Evolutionary conservation across 2,888 invertebrate species (phyloP), one percentile per base, ranked within the genome.

Genomic region (Chalcosyrphus nemorum): DNA sequence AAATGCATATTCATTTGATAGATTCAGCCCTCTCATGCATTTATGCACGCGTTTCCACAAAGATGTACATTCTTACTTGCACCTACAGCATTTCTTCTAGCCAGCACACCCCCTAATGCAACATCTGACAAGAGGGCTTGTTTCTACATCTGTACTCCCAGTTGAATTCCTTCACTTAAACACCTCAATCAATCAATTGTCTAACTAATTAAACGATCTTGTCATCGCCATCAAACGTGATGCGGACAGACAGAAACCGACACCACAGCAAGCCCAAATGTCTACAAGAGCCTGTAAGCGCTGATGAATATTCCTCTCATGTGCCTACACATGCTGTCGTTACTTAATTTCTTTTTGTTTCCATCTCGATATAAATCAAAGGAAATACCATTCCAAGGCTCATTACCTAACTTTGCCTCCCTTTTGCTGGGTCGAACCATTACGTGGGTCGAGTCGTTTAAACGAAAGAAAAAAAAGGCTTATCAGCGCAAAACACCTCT

Each of bases 141-240:
- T n/a, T 54, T 13, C 13, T 21, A 24, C 17, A 7, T 13, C n/a
- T n/a, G 1, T 11, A 57, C 29, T 21, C 35, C 32, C 17, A 52
- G 27, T 21, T 13, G n/a, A 45, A 59, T 66, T 50, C 66, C 21
- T 59, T 11, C 6, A 5, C 29, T 24, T 13, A 50, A 32, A 41
- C n/a, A 59, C 21, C 32, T 76, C 41, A 41, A 75, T 76, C 75
- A 76, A 50, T 76, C 75, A 66, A 11, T 35, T 65, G 45, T 65
- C 63, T 35, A 15, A 45, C 63, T 35, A 15, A 45, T 45, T 54
- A 54, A 54, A 27, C n/a, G 74, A 74, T 63, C 61, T 54, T 61
- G 61, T 56, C 63, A 24, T 35, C 17, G 57, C 6, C 54, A 43
- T 68, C 19, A 11, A 27, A 54, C 41, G 27, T 17, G n/a, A n/a